Evolutionary conservation across 1,140 invertebrate genomes (phyloP).

Genomic region (Steinernema feltiae): DNA sequence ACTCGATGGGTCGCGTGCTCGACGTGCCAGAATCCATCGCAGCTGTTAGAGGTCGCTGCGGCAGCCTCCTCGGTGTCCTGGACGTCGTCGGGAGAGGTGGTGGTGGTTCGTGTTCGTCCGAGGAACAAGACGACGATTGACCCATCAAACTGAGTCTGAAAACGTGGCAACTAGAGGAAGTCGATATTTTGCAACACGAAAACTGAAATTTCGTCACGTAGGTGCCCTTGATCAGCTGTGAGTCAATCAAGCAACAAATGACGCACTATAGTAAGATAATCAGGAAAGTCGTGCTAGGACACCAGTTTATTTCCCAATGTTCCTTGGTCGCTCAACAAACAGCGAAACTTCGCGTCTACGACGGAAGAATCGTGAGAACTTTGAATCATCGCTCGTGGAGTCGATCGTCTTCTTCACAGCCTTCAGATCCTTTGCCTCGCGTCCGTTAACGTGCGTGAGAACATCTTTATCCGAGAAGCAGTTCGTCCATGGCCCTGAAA

Average conservation of each 20-base stretch:
- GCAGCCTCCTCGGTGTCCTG: neutral
- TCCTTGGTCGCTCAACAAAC: too few species aligned
- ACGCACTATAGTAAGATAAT: neutral
- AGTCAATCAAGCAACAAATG: neutral
- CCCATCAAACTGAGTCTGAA: neutral
- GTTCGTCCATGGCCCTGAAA: too few species aligned
- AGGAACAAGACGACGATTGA: constrained; percentile 1
- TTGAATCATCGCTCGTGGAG: too few species aligned
- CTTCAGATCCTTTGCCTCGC: too few species aligned
- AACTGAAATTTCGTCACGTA: neutral
- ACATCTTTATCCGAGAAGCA: too few species aligned
- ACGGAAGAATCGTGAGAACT: too few species aligned
- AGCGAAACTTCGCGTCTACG: too few species aligned
- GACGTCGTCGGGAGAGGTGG: neutral
- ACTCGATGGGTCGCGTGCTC: neutral
- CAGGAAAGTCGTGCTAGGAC: too few species aligned
- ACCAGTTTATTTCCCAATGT: too few species aligned
- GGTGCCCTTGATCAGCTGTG: neutral
- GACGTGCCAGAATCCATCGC: neutral
- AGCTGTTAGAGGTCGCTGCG: neutral
- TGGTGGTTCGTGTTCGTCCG: neutral
- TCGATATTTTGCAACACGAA: neutral
- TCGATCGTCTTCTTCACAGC: too few species aligned
- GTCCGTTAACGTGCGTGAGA: too few species aligned
- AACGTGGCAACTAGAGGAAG: neutral